phyloP scores from a whole-genome alignment of 2,888 invertebrate genomes.

The Apotomis capreana region DNA sequence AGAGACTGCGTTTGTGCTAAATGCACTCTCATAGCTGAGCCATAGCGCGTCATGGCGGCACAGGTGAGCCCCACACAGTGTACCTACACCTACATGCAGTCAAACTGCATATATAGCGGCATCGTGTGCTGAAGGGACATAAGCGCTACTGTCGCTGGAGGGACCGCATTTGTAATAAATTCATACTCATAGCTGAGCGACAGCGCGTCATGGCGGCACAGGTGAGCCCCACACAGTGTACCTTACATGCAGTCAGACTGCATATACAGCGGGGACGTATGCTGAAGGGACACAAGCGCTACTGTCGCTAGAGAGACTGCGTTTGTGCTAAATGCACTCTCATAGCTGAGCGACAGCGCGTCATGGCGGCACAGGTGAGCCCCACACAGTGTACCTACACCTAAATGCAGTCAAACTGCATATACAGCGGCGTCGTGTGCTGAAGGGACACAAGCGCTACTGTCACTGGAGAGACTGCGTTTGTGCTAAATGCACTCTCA shows the following conservation, averaged over 20 bases:
- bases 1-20: too few species aligned
- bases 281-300: conserved; percentile 96
- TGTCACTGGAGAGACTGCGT: conserved; percentile 99
- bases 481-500: conserved; percentile 97
- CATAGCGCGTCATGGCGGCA: too few species aligned
- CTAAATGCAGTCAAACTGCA: too few species aligned
- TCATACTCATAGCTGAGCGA: conserved; percentile 86
- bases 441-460: conserved; percentile 97
- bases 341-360: conserved; percentile 97
- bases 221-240: conserved; percentile 75
- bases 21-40: too few species aligned
- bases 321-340: conserved; percentile 99
- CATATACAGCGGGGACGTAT: too few species aligned
- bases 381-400: too few species aligned
- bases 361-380: conserved; percentile 99
- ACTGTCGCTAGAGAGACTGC: conserved; percentile 98
- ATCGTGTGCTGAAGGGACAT: conserved; percentile 92
- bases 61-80: too few species aligned
- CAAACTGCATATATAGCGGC: too few species aligned
- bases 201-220: conserved; percentile 91
- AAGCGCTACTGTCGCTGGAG: conserved; percentile 98
- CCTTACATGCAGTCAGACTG: too few species aligned
- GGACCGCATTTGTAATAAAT: conserved; percentile 99
- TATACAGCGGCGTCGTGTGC: conserved; percentile 84
- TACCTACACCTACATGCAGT: too few species aligned